Conservation (phyloP, 2,888 invertebrate species). For the Asteroscopus sphinx region DNA sequence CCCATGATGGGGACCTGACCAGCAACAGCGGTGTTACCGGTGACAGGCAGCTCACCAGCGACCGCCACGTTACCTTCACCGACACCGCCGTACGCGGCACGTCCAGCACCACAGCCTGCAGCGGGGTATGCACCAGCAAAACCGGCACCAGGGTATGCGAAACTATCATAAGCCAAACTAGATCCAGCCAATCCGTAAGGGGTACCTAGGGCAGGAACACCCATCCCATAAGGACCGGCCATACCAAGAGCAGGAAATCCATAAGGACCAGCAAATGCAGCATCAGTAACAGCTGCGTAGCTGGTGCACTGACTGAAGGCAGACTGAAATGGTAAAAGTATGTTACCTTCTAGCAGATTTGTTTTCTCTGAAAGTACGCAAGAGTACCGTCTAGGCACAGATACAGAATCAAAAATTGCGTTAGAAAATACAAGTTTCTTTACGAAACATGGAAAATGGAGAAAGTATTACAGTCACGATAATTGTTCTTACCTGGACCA, state of each 20-base stretch:
- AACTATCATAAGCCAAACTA: slow-evolving; percentile 8
- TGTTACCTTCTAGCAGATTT: too few species aligned
- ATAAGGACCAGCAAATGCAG: not conserved
- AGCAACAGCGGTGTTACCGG: slow-evolving; percentile 52
- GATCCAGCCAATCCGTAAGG: slow-evolving; percentile 6
- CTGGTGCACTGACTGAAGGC: slow-evolving; percentile 23
- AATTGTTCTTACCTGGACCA: slow-evolving; percentile 22
- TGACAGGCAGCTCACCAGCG: slow-evolving; percentile 37
- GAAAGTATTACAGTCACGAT: too few species aligned
- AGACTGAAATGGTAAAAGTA: slow-evolving; percentile 14
- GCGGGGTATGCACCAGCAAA: slow-evolving; percentile 8
- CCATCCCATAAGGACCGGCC: slow-evolving; percentile 20
- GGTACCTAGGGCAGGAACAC: slow-evolving; percentile 6
- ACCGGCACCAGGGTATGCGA: slow-evolving; percentile 4
- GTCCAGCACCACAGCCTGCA: slow-evolving; percentile 2
- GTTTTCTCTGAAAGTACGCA: too few species aligned
- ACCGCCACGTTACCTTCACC: slow-evolving; percentile 39
- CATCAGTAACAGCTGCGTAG: slow-evolving; percentile 37
- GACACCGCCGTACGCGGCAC: slow-evolving; percentile 29
- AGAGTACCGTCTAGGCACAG: too few species aligned
- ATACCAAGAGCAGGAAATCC: not conserved
- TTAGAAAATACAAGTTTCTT: too few species aligned
- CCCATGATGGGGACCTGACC: slow-evolving; percentile 56
- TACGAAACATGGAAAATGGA: too few species aligned
- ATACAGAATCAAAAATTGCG: too few species aligned